Conservation (phyloP, 2,888 invertebrate species). For the Pterostichus madidus region DNA sequence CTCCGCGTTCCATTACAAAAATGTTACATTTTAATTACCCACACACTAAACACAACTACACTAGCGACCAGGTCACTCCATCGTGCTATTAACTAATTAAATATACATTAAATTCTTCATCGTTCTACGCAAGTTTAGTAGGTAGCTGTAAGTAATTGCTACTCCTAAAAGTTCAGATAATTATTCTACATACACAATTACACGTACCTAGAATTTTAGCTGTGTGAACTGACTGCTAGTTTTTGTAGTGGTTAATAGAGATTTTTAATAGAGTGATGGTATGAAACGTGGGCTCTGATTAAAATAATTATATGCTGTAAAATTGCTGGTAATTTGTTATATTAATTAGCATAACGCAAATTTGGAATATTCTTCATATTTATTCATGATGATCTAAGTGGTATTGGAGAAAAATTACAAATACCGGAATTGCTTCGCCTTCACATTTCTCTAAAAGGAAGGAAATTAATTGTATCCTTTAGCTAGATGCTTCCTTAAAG, state of each 20-base stretch:
- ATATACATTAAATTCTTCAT: conserved; percentile 48
- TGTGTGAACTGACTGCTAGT: conserved; percentile 6
- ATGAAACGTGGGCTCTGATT: conserved; percentile 43
- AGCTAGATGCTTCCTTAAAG: too few relatives aligned
- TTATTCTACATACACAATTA: conserved; percentile 44
- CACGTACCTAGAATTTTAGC: conserved; percentile 10
- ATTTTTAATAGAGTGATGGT: conserved; percentile 34
- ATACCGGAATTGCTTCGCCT: neutral
- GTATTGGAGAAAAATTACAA: neutral
- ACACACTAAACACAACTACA: neutral
- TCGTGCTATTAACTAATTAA: conserved; percentile 42
- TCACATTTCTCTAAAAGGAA: too few relatives aligned
- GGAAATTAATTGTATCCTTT: too few relatives aligned
- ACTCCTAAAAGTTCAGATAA: conserved; percentile 46
- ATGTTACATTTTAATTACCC: conserved; percentile 50
- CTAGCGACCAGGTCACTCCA: conserved; percentile 1
- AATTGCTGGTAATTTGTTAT: conserved; percentile 44
- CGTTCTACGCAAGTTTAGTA: conserved; percentile 36
- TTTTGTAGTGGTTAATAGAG: conserved; percentile 38
- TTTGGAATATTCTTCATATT: conserved; percentile 48
- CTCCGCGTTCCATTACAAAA: conserved; percentile 35
- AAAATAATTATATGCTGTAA: conserved; percentile 41
- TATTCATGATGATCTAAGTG: conserved; percentile 23
- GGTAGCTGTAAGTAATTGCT: conserved; percentile 47
- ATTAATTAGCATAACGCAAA: conserved; percentile 47